Evolutionary conservation across 2,888 invertebrate genomes (phyloP).

Genomic region (Drosophila kanekoi): DNA sequence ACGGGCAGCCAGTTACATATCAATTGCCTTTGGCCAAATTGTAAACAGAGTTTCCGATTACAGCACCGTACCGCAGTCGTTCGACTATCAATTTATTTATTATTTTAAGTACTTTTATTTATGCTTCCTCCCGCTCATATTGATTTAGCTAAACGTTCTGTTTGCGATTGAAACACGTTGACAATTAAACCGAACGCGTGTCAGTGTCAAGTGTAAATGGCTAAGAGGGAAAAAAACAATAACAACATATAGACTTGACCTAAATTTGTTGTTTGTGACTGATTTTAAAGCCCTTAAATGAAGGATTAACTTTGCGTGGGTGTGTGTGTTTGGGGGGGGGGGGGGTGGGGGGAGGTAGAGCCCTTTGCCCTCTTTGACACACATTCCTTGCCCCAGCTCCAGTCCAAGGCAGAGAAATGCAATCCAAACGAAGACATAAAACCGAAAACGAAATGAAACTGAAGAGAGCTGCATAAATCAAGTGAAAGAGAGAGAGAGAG

Average conservation of each 20-base stretch:
- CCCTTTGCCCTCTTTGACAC: slow-evolving; percentile 51
- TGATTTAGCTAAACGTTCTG: slow-evolving; percentile 42
- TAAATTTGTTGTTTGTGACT: slow-evolving; percentile 34
- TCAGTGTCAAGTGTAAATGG: slow-evolving; percentile 60
- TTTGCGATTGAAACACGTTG: slow-evolving; percentile 2
- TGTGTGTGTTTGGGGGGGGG: too few relatives aligned
- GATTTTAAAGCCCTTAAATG: slow-evolving; percentile 17
- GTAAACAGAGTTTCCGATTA: slow-evolving; percentile 39
- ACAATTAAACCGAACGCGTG: slow-evolving; percentile 25
- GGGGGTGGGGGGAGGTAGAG: background rate
- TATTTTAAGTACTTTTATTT: slow-evolving; percentile 28
- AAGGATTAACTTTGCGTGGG: slow-evolving; percentile 42
- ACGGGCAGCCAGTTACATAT: slow-evolving; percentile 43
- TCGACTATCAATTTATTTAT: slow-evolving; percentile 18
- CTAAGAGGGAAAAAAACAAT: slow-evolving; percentile 9
- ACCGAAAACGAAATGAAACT: slow-evolving; percentile 53
- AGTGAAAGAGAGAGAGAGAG: slow-evolving; percentile 39
- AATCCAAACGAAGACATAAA: slow-evolving; percentile 59
- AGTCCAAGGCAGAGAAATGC: slow-evolving; percentile 55
- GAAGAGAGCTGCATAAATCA: slow-evolving; percentile 60
- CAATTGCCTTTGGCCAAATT: slow-evolving; percentile 36
- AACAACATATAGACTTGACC: slow-evolving; percentile 60
- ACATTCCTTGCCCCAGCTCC: slow-evolving; percentile 18
- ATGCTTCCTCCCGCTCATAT: slow-evolving; percentile 10
- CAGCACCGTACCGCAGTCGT: slow-evolving; percentile 12